Evolutionary conservation across 2,113 vertebrate genomes (phyloP).

Genomic region (Nasalis larvatus): DNA sequence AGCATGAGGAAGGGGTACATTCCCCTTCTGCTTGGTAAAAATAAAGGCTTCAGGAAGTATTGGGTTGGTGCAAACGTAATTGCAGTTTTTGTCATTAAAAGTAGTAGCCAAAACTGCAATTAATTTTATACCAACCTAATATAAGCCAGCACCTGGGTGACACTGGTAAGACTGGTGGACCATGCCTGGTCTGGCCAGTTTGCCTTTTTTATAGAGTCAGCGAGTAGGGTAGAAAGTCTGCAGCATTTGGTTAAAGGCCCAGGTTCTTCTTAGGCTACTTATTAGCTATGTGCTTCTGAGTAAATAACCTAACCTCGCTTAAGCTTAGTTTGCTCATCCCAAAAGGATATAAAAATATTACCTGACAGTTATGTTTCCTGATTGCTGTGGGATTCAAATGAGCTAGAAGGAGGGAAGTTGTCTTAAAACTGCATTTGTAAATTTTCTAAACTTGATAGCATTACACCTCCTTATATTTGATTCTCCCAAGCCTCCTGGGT

Average conservation of each 20-base stretch:
- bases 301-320: neutral
- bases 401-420: neutral
- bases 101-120: too few species aligned
- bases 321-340: neutral
- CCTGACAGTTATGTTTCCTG: neutral
- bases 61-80: too few species aligned
- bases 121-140: neutral
- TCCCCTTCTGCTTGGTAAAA: neutral
- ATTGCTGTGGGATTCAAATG: neutral
- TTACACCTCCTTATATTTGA: neutral
- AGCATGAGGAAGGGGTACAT: neutral
- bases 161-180: neutral
- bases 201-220: neutral
- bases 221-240: too few species aligned
- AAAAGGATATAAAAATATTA: neutral
- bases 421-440: neutral
- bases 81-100: too few species aligned
- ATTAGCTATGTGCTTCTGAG: neutral
- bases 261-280: neutral
- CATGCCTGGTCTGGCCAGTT: neutral
- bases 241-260: neutral
- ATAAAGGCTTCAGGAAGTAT: neutral
- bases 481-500: neutral
- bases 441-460: neutral
- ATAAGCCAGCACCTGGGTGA: neutral